Conservation (phyloP, 2,113 vertebrate genomes). For the Mormyrus iriodes region DNA sequence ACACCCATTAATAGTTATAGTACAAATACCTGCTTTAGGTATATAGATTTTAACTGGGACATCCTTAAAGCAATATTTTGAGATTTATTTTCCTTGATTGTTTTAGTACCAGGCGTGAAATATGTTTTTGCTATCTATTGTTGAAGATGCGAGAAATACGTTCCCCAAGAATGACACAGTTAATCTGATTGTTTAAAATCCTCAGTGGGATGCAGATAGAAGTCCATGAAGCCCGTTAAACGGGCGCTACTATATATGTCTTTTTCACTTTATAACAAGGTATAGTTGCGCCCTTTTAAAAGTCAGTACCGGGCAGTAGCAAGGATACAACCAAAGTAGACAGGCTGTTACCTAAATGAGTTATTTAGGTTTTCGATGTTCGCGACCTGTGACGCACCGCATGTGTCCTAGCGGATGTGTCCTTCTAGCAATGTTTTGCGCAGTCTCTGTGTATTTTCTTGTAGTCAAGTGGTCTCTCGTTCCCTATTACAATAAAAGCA, state of each 20-base stretch:
- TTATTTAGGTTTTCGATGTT: slow-evolving; percentile 29
- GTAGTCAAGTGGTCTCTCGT: not conserved
- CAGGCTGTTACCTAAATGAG: slow-evolving; percentile 25
- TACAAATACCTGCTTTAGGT: not conserved
- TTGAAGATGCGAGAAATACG: not conserved
- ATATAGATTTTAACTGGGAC: not conserved
- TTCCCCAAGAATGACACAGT: not conserved
- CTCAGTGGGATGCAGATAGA: not conserved
- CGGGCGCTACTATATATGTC: not conserved
- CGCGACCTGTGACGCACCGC: not conserved
- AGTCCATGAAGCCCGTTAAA: not conserved
- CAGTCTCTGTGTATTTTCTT: not conserved
- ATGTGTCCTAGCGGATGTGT: slow-evolving; percentile 10
- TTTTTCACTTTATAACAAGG: not conserved
- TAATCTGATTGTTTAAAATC: slow-evolving; percentile 3
- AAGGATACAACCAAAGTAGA: slow-evolving; percentile 31
- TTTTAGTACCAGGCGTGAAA: not conserved
- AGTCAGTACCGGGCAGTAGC: slow-evolving; percentile 43
- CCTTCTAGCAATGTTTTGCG: not conserved
- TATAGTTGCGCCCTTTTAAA: slow-evolving; percentile 35
- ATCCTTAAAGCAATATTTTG: not conserved
- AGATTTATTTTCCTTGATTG: not conserved
- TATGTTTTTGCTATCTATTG: not conserved
- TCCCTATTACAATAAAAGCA: not conserved
- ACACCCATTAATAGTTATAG: not conserved